These are phyloP conservation scores for Chrysina gloriosa DNA, from an alignment of 2,888 invertebrate genomes.

Conservation along the genomic window DNA sequence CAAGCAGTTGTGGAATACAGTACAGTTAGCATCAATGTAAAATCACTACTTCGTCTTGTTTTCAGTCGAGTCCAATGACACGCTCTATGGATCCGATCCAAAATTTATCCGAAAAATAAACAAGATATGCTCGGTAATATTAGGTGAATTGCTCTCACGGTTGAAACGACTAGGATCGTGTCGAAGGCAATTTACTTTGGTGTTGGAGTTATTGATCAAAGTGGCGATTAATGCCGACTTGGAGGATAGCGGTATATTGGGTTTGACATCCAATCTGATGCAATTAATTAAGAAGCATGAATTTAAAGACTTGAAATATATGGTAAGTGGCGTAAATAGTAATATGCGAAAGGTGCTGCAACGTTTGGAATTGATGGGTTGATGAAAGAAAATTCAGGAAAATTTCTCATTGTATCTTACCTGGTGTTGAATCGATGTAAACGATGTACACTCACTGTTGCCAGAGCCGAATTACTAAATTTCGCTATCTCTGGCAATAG, in stretches of 20 bases:
- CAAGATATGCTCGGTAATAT: conserved; percentile 78
- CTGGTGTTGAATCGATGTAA: too few species aligned
- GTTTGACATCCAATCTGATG: conserved; percentile 85
- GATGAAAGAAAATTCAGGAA: too few species aligned
- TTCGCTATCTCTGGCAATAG: too few species aligned
- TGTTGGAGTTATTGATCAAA: conserved; percentile 79
- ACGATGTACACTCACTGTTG: too few species aligned
- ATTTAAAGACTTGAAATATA: conserved; percentile 57
- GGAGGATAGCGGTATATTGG: conserved; percentile 70
- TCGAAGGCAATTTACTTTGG: conserved; percentile 77
- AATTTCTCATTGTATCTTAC: too few species aligned
- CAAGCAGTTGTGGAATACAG: too few species aligned
- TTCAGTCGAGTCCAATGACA: conserved; percentile 91
- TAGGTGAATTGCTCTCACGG: conserved; percentile 79
- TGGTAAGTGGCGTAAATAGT: conserved; percentile 59
- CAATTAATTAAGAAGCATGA: conserved; percentile 77
- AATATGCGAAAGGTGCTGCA: too few species aligned
- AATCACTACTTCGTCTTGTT: conserved; percentile 45
- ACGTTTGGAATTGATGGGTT: too few species aligned
- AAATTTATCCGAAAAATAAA: conserved; percentile 87
- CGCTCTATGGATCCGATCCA: conserved; percentile 88
- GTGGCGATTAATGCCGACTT: conserved; percentile 76
- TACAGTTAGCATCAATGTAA: neutral
- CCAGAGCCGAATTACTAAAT: too few species aligned
- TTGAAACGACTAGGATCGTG: conserved; percentile 73